Evolutionary conservation across 1,140 invertebrate genomes (phyloP).

Genomic region (Caenorhabditis remanei): DNA sequence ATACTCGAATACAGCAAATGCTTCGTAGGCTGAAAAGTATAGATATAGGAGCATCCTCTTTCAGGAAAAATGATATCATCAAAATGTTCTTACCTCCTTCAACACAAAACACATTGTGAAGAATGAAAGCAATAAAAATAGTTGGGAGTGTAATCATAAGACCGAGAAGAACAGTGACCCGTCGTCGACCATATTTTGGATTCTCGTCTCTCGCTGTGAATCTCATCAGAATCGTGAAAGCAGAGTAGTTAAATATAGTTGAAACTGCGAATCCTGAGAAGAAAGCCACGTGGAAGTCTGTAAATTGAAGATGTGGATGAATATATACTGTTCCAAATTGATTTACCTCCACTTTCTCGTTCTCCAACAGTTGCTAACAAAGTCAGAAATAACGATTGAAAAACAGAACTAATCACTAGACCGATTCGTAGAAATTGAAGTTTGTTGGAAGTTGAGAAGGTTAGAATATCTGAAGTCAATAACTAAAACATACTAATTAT

Average conservation of each 20-base stretch:
- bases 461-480: conserved; percentile 33
- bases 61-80: no score
- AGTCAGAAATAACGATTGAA: conserved; percentile 71
- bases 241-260: conserved; percentile 70
- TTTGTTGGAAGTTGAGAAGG: not conserved
- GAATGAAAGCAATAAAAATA: conserved; percentile 52
- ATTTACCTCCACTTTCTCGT: conserved; percentile 71
- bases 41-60: not conserved
- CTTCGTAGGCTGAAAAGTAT: conserved; percentile 54
- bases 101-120: conserved; percentile 58
- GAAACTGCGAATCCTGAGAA: conserved; percentile 74
- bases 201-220: conserved; percentile 27
- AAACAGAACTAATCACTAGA: conserved; percentile 66
- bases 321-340: not conserved
- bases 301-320: conserved; percentile 23
- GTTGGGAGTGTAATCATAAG: conserved; percentile 43
- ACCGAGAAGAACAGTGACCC: conserved; percentile 26
- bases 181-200: not conserved
- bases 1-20: conserved; percentile 54
- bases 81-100: conserved; percentile 9
- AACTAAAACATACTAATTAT: not conserved
- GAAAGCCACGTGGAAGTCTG: conserved; percentile 75
- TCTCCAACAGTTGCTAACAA: conserved; percentile 73
- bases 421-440: conserved; percentile 18
- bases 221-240: conserved; percentile 6